phyloP scores from a whole-genome alignment of 2,888 invertebrate genomes.

The Pegoplata infirma region DNA sequence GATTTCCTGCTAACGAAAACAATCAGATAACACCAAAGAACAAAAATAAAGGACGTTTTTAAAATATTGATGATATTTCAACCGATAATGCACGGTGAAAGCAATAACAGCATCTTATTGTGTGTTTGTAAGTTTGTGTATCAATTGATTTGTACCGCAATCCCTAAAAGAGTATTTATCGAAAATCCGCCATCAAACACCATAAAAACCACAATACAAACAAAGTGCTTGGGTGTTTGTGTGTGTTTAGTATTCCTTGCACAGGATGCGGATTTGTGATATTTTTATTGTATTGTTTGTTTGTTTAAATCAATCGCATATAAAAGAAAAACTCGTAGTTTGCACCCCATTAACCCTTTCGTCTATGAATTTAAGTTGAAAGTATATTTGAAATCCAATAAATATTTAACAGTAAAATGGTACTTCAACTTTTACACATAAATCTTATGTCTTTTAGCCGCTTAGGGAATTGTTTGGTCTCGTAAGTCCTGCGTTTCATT shows the following conservation, averaged over 20 bases:
- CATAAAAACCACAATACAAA: slow-evolving; percentile 45
- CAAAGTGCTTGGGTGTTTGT: slow-evolving; percentile 29
- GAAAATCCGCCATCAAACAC: slow-evolving; percentile 60
- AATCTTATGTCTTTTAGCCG: slow-evolving; percentile 28
- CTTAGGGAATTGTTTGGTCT: slow-evolving; percentile 53
- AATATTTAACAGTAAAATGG: slow-evolving; percentile 44
- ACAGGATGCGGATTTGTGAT: slow-evolving; percentile 11
- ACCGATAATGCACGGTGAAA: slow-evolving; percentile 44
- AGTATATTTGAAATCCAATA: slow-evolving; percentile 18
- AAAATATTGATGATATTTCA: slow-evolving; percentile 59
- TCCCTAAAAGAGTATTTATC: slow-evolving; percentile 62
- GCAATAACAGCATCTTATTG: slow-evolving; percentile 13
- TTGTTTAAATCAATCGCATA: slow-evolving; percentile 18
- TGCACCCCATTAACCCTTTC: slow-evolving; percentile 53
- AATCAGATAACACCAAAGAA: slow-evolving; percentile 50
- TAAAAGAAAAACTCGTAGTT: slow-evolving; percentile 7
- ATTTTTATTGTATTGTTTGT: slow-evolving; percentile 5
- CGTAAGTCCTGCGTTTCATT: slow-evolving; percentile 40
- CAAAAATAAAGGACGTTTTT: slow-evolving; percentile 46
- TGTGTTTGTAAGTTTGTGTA: slow-evolving; percentile 5
- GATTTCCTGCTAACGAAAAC: slow-evolving; percentile 21
- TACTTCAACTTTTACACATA: slow-evolving; percentile 37
- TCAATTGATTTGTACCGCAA: slow-evolving; percentile 43
- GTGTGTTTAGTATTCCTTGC: slow-evolving; percentile 7
- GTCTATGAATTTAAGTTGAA: slow-evolving; percentile 12